Evolutionary conservation across 1,140 invertebrate species (phyloP).

Genomic region (Idris sp.): DNA sequence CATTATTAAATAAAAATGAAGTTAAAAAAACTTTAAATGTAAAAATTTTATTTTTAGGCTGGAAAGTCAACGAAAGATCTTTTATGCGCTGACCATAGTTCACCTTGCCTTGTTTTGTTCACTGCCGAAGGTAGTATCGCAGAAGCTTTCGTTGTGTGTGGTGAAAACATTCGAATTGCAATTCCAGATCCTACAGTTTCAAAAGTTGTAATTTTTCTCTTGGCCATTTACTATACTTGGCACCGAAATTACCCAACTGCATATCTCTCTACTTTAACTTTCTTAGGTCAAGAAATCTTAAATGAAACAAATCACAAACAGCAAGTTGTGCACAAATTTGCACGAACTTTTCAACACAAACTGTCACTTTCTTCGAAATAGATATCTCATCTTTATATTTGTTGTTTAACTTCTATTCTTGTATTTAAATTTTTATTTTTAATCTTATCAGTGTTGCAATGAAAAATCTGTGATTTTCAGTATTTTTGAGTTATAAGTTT

Average conservation of each 20-base stretch:
- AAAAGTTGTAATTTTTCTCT: constrained; percentile 3
- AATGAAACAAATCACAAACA: constrained; percentile 7
- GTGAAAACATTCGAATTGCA: constrained; percentile 4
- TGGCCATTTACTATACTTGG: constrained; percentile 7
- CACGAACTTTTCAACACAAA: constrained; percentile 5
- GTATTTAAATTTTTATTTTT: too few species aligned
- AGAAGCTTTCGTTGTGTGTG: constrained; percentile 8
- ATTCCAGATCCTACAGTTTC: constrained; percentile 10
- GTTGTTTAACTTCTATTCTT: too few species aligned
- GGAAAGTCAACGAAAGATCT: constrained; percentile 19
- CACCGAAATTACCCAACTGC: constrained; percentile 12
- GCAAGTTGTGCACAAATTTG: constrained; percentile 1
- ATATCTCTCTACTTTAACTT: constrained; percentile 5
- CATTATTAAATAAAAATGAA: too few species aligned
- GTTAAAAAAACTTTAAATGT: too few species aligned
- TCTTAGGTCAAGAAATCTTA: constrained; percentile 16
- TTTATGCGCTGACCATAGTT: background rate
- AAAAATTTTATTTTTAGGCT: constrained; percentile 5
- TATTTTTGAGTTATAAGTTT: too few species aligned
- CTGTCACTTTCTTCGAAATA: too few species aligned
- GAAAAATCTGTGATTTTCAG: too few species aligned
- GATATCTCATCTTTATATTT: too few species aligned
- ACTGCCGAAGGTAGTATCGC: constrained; percentile 7
- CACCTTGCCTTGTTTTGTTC: constrained; percentile 17
- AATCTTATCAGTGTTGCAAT: too few species aligned